Conservation (phyloP, 2,888 invertebrate species). For the Ferrisia virgata region DNA sequence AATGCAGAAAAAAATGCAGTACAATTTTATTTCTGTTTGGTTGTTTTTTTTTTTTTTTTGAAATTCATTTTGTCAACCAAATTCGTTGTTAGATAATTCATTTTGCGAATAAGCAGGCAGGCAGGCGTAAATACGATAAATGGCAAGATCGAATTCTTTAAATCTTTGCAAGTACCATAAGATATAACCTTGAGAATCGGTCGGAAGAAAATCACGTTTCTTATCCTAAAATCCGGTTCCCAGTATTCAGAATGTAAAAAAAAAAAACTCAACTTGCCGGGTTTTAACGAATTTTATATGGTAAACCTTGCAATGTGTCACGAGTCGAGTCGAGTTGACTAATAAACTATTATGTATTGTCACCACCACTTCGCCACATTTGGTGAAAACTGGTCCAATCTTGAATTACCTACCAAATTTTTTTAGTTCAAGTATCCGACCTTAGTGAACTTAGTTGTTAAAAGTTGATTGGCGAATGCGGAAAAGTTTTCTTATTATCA, state of each 20-base stretch:
- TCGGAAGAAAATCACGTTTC: background rate
- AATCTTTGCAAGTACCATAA: too few species aligned
- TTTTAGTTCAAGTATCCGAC: background rate
- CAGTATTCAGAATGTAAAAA: background rate
- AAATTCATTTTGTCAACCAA: too few species aligned
- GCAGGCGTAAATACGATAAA: background rate
- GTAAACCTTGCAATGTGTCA: background rate
- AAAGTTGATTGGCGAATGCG: too few species aligned
- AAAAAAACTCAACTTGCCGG: background rate
- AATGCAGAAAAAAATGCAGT: too few species aligned
- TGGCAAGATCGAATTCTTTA: background rate
- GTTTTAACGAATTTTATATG: background rate
- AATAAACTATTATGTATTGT: background rate
- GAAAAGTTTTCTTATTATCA: too few species aligned
- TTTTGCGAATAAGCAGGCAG: too few species aligned
- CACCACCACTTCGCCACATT: background rate
- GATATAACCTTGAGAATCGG: background rate
- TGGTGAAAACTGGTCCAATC: background rate
- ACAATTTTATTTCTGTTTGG: too few species aligned
- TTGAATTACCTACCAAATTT: background rate
- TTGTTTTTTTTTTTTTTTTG: too few species aligned
- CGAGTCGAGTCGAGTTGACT: background rate
- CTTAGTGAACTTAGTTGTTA: too few species aligned
- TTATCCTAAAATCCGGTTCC: constrained; percentile 2
- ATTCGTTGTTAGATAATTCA: too few species aligned